Conservation (phyloP, 2,113 vertebrate genomes). For the Leiothrix lutea region DNA sequence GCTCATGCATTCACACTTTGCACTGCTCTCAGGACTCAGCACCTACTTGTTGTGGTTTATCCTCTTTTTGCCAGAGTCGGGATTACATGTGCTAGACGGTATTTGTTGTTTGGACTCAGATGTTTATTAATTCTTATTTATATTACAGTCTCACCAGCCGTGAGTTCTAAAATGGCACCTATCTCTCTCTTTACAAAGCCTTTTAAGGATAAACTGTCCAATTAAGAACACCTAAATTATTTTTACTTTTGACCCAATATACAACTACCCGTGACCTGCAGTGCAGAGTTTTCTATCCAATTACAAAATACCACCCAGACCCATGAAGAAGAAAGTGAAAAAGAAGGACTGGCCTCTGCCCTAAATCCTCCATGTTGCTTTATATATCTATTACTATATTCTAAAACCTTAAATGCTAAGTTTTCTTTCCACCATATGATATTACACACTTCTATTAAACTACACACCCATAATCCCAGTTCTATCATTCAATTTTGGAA, state of each 20-base stretch:
- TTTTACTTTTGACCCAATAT: not conserved
- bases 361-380: not conserved
- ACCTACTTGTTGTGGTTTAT: not conserved
- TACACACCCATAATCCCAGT: not conserved
- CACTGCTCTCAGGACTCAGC: not conserved
- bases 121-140: not conserved
- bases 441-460: not conserved
- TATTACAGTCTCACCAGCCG: not conserved
- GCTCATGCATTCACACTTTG: not conserved
- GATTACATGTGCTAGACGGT: not conserved
- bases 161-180: not conserved
- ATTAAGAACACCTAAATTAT: not conserved
- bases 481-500: not conserved
- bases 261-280: accelerated
- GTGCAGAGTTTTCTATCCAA: not conserved
- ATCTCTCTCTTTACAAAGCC: not conserved
- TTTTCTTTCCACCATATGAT: not conserved
- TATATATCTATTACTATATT: not conserved
- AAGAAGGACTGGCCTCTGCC: not conserved
- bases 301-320: not conserved
- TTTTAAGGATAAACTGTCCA: not conserved
- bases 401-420: not conserved
- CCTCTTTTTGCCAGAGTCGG: not conserved
- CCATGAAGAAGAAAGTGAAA: not conserved
- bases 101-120: not conserved